Evolutionary conservation across 2,888 invertebrate species (phyloP).

Genomic region (Bhutanitis thaidina): DNA sequence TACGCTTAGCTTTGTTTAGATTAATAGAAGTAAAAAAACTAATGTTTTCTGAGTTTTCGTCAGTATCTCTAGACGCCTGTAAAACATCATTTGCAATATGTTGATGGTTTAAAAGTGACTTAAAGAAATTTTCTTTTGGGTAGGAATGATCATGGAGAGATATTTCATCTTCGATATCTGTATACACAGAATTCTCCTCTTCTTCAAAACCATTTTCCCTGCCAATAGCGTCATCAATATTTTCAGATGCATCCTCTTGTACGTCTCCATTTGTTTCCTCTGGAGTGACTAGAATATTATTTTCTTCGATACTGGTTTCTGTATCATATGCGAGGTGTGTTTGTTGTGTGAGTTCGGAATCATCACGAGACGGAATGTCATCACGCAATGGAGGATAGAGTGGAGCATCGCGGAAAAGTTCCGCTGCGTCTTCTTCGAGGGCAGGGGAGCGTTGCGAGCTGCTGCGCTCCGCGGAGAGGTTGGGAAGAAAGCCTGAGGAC

Average conservation of each 20-base stretch:
- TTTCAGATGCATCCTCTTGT: slow-evolving; percentile 4
- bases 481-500: slow-evolving; percentile 45
- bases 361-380: slow-evolving; percentile 20
- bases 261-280: slow-evolving; percentile 26
- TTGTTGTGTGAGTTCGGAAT: slow-evolving; percentile 15
- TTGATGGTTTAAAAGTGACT: background rate
- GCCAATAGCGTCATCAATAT: background rate
- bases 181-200: background rate
- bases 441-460: slow-evolving; percentile 47
- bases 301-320: slow-evolving; percentile 47
- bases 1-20: slow-evolving; percentile 17
- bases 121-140: background rate
- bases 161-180: slow-evolving; percentile 3
- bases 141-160: background rate
- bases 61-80: slow-evolving; percentile 6
- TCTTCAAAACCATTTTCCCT: background rate
- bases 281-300: slow-evolving; percentile 37
- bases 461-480: slow-evolving; percentile 41
- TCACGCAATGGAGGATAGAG: slow-evolving; percentile 50
- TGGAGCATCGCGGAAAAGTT: slow-evolving; percentile 55
- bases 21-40: slow-evolving; percentile 7
- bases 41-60: slow-evolving; percentile 2
- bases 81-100: background rate
- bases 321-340: slow-evolving; percentile 30
- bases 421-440: slow-evolving; percentile 50